Evolutionary conservation across 2,113 vertebrate genomes (phyloP), one percentile per base, ranked within the genome.

Genomic region (Dasyornis broadbenti): DNA sequence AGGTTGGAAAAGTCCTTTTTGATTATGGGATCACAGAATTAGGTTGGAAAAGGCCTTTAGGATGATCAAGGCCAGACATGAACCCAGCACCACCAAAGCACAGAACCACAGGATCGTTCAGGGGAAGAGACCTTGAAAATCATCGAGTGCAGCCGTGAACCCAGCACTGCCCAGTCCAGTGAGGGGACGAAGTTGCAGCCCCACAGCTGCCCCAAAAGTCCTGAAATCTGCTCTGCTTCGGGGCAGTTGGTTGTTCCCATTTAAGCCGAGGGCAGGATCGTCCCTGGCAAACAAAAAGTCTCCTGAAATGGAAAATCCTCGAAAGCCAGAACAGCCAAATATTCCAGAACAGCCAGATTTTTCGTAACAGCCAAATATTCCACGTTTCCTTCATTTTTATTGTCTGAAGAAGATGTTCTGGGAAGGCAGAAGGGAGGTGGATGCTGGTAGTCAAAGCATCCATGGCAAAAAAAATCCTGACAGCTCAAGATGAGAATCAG

Each of bases 61-160:
- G 39, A 3, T 42, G 8, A 2, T 24, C 5, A 1, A 40, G 4
- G 40, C n/a, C 52, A 50, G 7, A 35, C 42, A 2, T 21, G 7
- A 66, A 24, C 15, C 19, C 69, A n/a, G 21, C 42, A 33, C 33
- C 57, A 22, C 26, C 40, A 53, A 52, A 37, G 33, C 33, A 9
- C 80, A 26, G 18, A 47, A 19, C 28, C 69, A 40, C 9, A 5
- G 42, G 52, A 5, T 23, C 9, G 3, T 57, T 66, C 8, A 19
- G 70, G 42, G 19, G 50, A 50, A 69, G 78, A 70, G 19, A 9
- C 16, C 15, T 52, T 64, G 30, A 31, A 61, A 69, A 12, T 33
- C 63, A n/a, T 40, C 31, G 10, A 15, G 19, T n/a, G 27, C 82
- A 30, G 2, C 75, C 11, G 1, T 3, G 18, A 17, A 28, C 1